Conservation (phyloP, 2,113 vertebrate genomes). For the Gracilinanus agilis region DNA sequence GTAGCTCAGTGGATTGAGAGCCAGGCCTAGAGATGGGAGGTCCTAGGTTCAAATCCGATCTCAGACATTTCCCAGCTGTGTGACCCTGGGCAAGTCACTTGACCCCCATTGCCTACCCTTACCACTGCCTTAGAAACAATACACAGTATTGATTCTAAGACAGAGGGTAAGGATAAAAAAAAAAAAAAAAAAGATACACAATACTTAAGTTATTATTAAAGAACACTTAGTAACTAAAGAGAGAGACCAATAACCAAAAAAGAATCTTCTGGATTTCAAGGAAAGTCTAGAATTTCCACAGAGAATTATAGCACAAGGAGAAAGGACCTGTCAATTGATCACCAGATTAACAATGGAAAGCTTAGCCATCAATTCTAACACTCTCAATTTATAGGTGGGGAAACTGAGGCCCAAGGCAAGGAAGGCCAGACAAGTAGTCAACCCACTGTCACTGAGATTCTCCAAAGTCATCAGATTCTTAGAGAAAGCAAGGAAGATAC, state of each 20-base stretch:
- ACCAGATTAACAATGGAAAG: not conserved
- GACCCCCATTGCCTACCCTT: no score
- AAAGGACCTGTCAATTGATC: not conserved
- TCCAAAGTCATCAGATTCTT: not conserved
- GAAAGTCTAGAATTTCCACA: not conserved
- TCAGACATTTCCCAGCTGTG: no score
- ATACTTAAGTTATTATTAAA: not conserved
- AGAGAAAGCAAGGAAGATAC: not conserved
- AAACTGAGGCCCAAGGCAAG: not conserved
- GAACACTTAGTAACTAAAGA: not conserved
- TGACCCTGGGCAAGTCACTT: no score
- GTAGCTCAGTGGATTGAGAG: no score
- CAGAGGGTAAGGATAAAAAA: no score
- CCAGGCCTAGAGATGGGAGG: no score
- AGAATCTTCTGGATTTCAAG: not conserved
- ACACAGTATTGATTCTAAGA: no score
- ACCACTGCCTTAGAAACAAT: no score
- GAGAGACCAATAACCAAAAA: not conserved
- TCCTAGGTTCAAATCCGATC: no score
- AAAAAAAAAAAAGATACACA: not conserved
- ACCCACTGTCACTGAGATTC: not conserved
- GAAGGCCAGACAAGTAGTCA: not conserved
- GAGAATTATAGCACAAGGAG: not conserved
- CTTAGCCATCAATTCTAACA: rapidly evolving
- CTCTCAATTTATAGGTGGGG: not conserved